These are phyloP conservation scores for Lepisosteus osseus DNA, from an alignment of 2,113 vertebrate genomes.

Conservation along the genomic window DNA sequence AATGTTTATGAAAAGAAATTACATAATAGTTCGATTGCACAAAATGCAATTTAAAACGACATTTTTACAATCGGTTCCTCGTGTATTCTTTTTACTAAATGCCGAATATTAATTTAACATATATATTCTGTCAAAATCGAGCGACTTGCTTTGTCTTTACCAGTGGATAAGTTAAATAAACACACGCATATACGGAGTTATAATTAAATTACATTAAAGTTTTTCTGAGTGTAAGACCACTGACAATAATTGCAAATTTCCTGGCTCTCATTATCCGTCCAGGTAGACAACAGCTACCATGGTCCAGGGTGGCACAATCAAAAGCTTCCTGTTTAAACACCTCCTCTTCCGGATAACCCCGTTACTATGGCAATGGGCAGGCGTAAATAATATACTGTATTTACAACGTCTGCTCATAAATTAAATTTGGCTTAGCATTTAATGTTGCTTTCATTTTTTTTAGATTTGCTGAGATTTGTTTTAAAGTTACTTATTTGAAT, in stretches of 20 bases:
- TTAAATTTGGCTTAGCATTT: too few species aligned
- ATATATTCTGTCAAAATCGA: neutral
- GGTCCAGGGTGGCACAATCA: slow-evolving; percentile 1
- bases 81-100: too few species aligned
- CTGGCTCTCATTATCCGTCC: neutral
- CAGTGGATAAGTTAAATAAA: neutral
- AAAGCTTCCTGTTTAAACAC: slow-evolving; percentile 17
- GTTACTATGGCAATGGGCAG: neutral
- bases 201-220: neutral
- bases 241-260: neutral
- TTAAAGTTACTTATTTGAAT: too few species aligned
- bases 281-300: slow-evolving; percentile 11
- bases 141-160: slow-evolving; percentile 2
- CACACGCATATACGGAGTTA: too few species aligned
- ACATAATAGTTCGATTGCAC: too few species aligned
- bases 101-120: neutral
- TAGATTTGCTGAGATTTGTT: too few species aligned
- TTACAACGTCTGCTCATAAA: too few species aligned
- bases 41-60: too few species aligned
- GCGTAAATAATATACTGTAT: neutral
- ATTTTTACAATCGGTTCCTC: too few species aligned
- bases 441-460: too few species aligned
- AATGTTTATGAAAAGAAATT: neutral
- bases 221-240: neutral
- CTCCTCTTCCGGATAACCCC: slow-evolving; percentile 19